These are phyloP conservation scores for Diogma glabrata DNA, from an alignment of 2,888 invertebrate species.

Conservation along the genomic window DNA sequence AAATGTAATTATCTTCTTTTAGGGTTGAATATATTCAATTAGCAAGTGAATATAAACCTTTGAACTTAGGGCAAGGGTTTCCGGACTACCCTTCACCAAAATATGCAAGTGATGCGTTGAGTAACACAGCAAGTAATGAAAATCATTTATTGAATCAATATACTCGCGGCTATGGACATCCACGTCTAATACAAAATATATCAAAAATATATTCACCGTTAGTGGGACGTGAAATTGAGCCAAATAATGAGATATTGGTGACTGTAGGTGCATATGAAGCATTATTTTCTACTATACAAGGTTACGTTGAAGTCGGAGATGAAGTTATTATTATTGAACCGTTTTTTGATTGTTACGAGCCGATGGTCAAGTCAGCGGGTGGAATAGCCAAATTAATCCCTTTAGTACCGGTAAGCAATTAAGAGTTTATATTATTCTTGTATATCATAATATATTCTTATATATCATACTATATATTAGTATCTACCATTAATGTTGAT, in stretches of 20 bases:
- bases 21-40: conserved; percentile 90
- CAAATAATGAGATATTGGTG: conserved; percentile 75
- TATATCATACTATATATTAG: too few species aligned
- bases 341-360: conserved; percentile 95
- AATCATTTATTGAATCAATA: conserved; percentile 82
- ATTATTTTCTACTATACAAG: conserved; percentile 70
- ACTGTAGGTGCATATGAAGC: conserved; percentile 93
- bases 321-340: conserved; percentile 97
- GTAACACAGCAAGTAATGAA: conserved; percentile 49
- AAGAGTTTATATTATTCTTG: too few species aligned
- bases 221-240: conserved; percentile 63
- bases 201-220: conserved; percentile 75
- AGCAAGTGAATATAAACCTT: conserved; percentile 69
- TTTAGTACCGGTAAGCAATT: conserved; percentile 53
- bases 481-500: too few species aligned
- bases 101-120: conserved; percentile 66
- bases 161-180: conserved; percentile 89
- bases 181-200: conserved; percentile 72
- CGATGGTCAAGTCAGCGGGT: conserved; percentile 82
- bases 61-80: conserved; percentile 93
- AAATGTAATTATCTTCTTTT: conserved; percentile 27
- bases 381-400: conserved; percentile 81
- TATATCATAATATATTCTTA: too few species aligned
- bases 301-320: conserved; percentile 75
- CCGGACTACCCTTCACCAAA: conserved; percentile 83